A percentile compares a stretch with the other conserved stretches of the same genome.
phyloP scores from a whole-genome alignment of 2,797 vertebrate species.

The Tragelaphus oryx region DNA sequence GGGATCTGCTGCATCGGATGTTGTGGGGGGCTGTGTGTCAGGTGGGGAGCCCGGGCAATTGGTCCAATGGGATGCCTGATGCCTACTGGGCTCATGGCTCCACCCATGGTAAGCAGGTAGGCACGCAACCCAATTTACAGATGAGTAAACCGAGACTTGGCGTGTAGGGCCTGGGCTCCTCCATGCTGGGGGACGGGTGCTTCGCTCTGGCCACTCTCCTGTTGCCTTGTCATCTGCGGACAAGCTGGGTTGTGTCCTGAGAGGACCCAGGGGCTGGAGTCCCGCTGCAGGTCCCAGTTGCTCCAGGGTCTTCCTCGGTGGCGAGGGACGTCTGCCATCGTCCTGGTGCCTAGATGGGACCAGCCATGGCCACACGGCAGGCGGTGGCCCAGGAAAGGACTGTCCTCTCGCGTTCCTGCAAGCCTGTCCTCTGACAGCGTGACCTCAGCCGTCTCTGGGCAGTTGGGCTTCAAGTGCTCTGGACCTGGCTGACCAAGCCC shows the following conservation, averaged over 20 bases:
- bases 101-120: neutral
- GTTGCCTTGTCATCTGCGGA: neutral
- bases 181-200: accelerated
- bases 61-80: accelerated
- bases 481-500: accelerated
- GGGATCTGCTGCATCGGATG: neutral
- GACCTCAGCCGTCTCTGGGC: neutral
- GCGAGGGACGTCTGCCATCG: accelerated
- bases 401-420: accelerated
- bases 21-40: neutral
- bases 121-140: neutral
- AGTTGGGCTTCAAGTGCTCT: neutral
- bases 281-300: neutral
- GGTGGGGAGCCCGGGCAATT: accelerated
- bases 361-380: neutral
- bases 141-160: neutral
- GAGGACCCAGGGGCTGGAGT: constrained; percentile 5
- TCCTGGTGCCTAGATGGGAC: neutral
- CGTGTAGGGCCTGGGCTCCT: neutral
- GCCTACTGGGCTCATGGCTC: accelerated
- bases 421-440: neutral
- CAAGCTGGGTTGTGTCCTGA: neutral
- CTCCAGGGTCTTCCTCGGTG: accelerated
- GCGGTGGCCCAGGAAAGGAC: neutral
- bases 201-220: neutral